phyloP scores from a whole-genome alignment of 2,797 vertebrate species.

The Xenopus petersii region DNA sequence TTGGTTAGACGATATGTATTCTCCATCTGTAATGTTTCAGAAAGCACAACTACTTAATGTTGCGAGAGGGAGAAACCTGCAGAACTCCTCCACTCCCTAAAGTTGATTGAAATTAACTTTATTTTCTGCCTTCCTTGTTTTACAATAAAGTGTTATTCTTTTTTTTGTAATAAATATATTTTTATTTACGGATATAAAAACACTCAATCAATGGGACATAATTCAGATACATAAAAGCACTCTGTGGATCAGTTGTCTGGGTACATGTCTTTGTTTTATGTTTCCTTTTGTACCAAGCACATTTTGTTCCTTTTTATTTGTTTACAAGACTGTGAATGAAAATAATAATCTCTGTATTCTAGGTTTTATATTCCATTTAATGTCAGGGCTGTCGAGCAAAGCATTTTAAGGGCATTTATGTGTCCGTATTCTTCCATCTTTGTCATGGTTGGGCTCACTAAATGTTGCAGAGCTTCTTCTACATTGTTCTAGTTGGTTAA shows the following conservation, averaged over 20 bases:
- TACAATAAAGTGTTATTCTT: constrained; percentile 83
- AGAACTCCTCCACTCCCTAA: constrained; percentile 57
- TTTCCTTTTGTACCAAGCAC: constrained; percentile 71
- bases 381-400: constrained; percentile 65
- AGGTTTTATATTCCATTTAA: constrained; percentile 72
- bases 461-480: constrained; percentile 21
- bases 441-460: constrained; percentile 50
- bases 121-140: constrained; percentile 71
- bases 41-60: constrained; percentile 58
- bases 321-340: constrained; percentile 81
- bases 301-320: constrained; percentile 75
- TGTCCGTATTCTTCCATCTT: constrained; percentile 46
- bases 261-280: constrained; percentile 60
- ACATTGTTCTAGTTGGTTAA: constrained; percentile 55
- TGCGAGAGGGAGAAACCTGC: constrained; percentile 50
- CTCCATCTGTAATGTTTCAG: constrained; percentile 42
- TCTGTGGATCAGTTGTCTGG: constrained; percentile 69
- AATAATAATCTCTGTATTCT: constrained; percentile 62
- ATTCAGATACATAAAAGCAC: constrained; percentile 64
- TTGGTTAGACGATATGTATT: constrained; percentile 74
- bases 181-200: constrained; percentile 73
- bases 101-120: constrained; percentile 61
- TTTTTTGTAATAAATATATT: constrained; percentile 92
- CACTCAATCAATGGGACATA: constrained; percentile 40
- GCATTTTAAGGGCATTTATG: constrained; percentile 52